Conservation (phyloP, 2,888 invertebrate species). For the Aphelenchoides bicaudatus region DNA sequence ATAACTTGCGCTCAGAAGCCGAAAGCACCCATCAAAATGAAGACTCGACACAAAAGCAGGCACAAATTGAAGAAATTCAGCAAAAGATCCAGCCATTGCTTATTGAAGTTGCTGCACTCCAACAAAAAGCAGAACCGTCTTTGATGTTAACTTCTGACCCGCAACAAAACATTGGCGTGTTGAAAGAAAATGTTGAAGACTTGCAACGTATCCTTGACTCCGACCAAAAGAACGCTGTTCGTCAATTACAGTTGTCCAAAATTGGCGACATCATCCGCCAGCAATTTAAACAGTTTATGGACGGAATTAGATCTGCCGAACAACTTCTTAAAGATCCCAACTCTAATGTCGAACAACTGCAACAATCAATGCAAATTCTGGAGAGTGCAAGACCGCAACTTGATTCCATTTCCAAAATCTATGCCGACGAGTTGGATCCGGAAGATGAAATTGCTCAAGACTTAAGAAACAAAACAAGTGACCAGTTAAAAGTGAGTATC, state of each 20-base stretch:
- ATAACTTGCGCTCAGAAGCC: background rate
- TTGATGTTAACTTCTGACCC: too few relatives aligned
- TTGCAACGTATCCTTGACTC: slow-evolving; percentile 17
- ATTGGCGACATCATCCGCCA: too few relatives aligned
- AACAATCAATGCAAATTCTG: slow-evolving; percentile 19
- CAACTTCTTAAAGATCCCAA: slow-evolving; percentile 21
- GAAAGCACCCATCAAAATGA: background rate
- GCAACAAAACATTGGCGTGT: background rate
- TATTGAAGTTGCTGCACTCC: slow-evolving; percentile 8
- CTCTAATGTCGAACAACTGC: slow-evolving; percentile 25
- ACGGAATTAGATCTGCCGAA: slow-evolving; percentile 24
- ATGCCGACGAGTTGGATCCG: slow-evolving; percentile 18
- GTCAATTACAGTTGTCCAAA: too few relatives aligned
- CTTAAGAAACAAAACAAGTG: slow-evolving; percentile 11
- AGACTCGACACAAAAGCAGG: background rate
- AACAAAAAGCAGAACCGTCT: too few relatives aligned
- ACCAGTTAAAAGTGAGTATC: slow-evolving; percentile 22
- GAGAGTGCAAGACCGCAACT: slow-evolving; percentile 15
- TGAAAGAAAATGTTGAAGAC: slow-evolving; percentile 16
- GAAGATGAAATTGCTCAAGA: slow-evolving; percentile 15
- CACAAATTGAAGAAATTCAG: background rate
- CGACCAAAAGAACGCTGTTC: slow-evolving; percentile 8
- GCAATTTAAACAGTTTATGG: too few relatives aligned
- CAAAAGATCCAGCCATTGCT: slow-evolving; percentile 7
- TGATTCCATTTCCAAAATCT: slow-evolving; percentile 9